Evolutionary conservation across 1,140 invertebrate species (phyloP).

Genomic region (Tyrophagus putrescentiae): DNA sequence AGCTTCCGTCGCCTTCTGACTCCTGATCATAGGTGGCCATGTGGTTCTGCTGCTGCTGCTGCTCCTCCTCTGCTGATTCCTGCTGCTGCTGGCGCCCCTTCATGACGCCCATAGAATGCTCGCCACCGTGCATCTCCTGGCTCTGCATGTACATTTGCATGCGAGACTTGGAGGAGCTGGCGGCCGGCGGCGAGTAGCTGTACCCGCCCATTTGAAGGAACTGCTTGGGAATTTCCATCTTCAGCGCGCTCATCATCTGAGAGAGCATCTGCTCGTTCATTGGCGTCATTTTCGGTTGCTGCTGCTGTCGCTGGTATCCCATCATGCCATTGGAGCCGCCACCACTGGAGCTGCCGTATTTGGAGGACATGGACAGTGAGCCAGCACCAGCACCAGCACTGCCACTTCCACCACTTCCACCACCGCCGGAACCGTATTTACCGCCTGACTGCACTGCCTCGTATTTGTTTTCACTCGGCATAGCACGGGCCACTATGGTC

Average conservation of each 20-base stretch:
- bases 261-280: not conserved
- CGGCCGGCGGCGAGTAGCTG: not conserved
- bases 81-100: too few relatives aligned
- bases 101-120: too few relatives aligned
- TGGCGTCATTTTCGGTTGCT: not conserved
- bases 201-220: not conserved
- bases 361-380: not conserved
- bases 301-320: not conserved
- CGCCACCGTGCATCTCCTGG: too few relatives aligned
- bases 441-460: not conserved
- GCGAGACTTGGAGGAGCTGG: not conserved
- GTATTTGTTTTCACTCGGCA: not conserved
- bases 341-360: not conserved
- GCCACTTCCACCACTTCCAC: not conserved
- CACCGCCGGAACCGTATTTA: conserved; percentile 1
- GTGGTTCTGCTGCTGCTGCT: not conserved
- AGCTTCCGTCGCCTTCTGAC: not conserved
- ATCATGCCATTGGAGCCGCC: too few relatives aligned
- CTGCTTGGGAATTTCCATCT: conserved; percentile 2
- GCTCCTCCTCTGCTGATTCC: too few relatives aligned
- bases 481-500: conserved; percentile 9
- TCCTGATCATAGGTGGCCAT: not conserved
- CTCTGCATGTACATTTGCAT: conserved; percentile 12
- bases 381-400: conserved; percentile 8
- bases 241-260: not conserved